phyloP scores from a whole-genome alignment of 2,113 vertebrate species.

The Notarius quadriscutis region DNA sequence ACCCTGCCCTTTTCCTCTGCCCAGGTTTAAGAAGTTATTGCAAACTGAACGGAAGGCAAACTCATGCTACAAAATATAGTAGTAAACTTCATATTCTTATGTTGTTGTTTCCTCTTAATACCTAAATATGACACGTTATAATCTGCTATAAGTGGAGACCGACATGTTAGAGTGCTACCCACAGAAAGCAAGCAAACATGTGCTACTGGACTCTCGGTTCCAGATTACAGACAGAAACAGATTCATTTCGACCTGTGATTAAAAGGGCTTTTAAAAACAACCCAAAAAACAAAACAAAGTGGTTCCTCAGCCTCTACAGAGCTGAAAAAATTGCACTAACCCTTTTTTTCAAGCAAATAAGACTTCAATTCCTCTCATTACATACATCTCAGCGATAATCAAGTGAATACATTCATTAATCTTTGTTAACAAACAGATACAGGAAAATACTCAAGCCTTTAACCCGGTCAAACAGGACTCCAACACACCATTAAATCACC shows the following conservation, averaged over 20 bases:
- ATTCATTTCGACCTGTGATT: background rate
- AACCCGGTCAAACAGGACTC: conserved; percentile 63
- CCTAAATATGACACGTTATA: conserved; percentile 22
- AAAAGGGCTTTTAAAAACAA: conserved; percentile 12
- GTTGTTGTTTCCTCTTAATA: conserved; percentile 40
- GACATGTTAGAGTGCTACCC: background rate
- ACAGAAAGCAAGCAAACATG: background rate
- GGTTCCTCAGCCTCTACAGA: background rate
- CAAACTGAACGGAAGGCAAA: conserved; percentile 61
- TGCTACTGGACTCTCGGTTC: background rate
- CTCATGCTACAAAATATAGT: conserved; percentile 63
- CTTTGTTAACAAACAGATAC: conserved; percentile 65
- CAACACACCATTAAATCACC: conserved; percentile 35
- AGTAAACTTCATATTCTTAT: conserved; percentile 52
- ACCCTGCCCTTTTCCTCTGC: background rate
- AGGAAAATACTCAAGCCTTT: conserved; percentile 71
- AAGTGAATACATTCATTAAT: conserved; percentile 72
- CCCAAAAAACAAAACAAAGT: background rate
- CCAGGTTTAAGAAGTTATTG: conserved; percentile 57
- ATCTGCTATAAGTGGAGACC: conserved; percentile 23
- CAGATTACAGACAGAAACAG: background rate
- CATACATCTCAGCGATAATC: conserved; percentile 52
- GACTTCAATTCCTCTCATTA: conserved; percentile 40
- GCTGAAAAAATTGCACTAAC: conserved; percentile 40
- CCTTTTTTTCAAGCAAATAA: conserved; percentile 56